These are phyloP conservation scores for Andricus quercusramuli DNA, from an alignment of 2,888 invertebrate species.

Conservation along the genomic window DNA sequence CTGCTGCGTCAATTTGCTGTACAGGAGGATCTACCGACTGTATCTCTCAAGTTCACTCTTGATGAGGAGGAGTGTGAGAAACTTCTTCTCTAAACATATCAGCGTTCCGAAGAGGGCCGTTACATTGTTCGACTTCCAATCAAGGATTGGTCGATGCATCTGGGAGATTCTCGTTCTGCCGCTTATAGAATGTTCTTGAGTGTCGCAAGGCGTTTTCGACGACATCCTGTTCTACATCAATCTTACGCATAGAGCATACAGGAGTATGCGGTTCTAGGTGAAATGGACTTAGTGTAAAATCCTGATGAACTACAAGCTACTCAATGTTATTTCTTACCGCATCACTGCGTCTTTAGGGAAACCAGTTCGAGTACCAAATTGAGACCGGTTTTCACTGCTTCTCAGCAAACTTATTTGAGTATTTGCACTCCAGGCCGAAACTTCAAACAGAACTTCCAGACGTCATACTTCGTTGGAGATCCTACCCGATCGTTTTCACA, in stretches of 20 bases:
- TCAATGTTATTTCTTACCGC: no score
- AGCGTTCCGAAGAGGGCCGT: no score
- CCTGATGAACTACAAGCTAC: no score
- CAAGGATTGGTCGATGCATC: no score
- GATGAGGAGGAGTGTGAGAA: no score
- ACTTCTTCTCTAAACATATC: no score
- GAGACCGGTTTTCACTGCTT: conserved; percentile 67
- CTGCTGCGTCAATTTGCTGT: neutral
- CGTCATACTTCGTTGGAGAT: no score
- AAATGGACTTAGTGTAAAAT: neutral
- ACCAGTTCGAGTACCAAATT: conserved; percentile 56
- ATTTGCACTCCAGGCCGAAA: conserved; percentile 52
- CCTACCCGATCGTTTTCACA: no score
- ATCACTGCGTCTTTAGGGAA: neutral
- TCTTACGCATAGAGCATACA: neutral
- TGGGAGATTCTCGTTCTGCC: no score
- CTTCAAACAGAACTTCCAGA: conserved; percentile 55
- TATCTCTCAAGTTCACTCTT: no score
- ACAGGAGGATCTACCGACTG: neutral
- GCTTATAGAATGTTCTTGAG: no score
- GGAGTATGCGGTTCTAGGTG: neutral
- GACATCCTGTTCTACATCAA: neutral
- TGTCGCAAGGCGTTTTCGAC: neutral
- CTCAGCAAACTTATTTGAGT: conserved; percentile 42
- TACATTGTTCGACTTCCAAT: no score